phyloP scores from a whole-genome alignment of 2,797 vertebrate species.

The Sebastiscus tertius region DNA sequence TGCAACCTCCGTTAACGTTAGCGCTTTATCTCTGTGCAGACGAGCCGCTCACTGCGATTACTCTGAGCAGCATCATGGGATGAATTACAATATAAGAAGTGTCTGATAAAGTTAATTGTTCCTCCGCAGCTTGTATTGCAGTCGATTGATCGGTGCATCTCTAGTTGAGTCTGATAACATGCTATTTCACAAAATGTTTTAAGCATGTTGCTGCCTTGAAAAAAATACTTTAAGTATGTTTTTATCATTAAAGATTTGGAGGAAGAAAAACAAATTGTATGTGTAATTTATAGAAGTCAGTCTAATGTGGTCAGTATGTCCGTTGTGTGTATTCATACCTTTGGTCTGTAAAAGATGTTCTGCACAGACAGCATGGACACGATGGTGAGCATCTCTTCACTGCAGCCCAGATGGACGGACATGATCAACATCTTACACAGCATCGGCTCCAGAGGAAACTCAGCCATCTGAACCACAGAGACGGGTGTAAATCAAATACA shows the following conservation, averaged over 20 bases:
- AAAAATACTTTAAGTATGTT: neutral
- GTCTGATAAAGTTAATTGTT: too few species aligned
- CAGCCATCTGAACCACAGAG: constrained; percentile 87
- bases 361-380: constrained; percentile 99
- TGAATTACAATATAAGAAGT: too few species aligned
- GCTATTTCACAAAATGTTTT: neutral
- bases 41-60: too few species aligned
- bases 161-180: neutral
- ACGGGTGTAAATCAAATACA: neutral
- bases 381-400: constrained; percentile 98
- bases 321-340: constrained; percentile 78
- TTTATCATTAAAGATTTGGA: neutral
- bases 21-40: too few species aligned
- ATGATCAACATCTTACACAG: constrained; percentile 99
- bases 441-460: constrained; percentile 99
- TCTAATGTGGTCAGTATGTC: neutral
- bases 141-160: too few species aligned
- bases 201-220: too few species aligned
- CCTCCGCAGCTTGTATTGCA: too few species aligned
- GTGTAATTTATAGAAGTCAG: neutral
- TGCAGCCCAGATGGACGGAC: constrained; percentile 98
- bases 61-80: too few species aligned
- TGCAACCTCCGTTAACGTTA: too few species aligned
- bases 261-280: neutral
- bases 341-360: constrained; percentile 98